phyloP scores from a whole-genome alignment of 2,113 vertebrate genomes.

The Eleginops maclovinus region DNA sequence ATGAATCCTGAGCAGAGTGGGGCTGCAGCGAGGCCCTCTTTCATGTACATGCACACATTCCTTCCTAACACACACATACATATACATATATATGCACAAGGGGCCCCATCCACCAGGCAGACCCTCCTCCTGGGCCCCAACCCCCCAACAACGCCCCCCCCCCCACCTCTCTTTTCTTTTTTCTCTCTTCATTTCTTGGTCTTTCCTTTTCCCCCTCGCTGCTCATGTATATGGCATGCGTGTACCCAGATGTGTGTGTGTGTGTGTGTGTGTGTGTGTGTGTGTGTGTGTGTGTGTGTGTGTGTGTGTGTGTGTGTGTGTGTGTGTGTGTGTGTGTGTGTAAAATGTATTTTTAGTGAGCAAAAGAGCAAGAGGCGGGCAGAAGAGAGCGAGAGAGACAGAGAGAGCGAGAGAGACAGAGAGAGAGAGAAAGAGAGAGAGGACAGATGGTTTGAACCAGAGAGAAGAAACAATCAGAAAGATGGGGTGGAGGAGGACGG shows the following conservation, averaged over 20 bases:
- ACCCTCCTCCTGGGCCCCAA: conserved; percentile 56
- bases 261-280: not conserved
- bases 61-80: not conserved
- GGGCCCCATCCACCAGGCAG: conserved; percentile 45
- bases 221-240: conserved; percentile 13
- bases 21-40: not conserved
- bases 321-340: conserved; percentile 1
- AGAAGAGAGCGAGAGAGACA: not conserved
- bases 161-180: conserved; percentile 18
- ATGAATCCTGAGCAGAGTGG: conserved; percentile 6
- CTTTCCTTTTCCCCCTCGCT: conserved; percentile 7
- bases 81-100: conserved; percentile 11
- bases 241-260: conserved; percentile 33
- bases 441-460: conserved; percentile 70
- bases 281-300: not conserved
- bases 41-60: not conserved
- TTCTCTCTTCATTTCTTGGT: conserved; percentile 43
- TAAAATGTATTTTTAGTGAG: conserved; percentile 47
- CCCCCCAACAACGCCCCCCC: not conserved
- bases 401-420: conserved; percentile 16
- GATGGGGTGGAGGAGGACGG: conserved; percentile 45
- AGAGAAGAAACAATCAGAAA: conserved; percentile 77
- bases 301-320: not conserved
- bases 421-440: conserved; percentile 27
- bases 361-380: not conserved